These are phyloP conservation scores for Drosophila algonquin DNA, from an alignment of 2,888 invertebrate genomes.

Conservation along the genomic window DNA sequence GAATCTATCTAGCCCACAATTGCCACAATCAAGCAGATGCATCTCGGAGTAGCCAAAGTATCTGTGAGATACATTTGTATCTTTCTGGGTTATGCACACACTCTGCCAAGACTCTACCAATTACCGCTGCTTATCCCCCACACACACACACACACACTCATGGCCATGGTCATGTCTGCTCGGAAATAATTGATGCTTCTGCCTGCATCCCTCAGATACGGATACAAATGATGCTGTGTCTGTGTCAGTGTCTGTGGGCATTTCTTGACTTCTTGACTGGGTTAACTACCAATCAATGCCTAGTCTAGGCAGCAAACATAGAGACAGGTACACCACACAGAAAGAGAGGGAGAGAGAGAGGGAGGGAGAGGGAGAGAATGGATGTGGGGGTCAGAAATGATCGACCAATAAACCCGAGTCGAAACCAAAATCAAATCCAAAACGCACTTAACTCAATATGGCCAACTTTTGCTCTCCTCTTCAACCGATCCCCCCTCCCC, in stretches of 20 bases:
- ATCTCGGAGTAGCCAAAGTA: not conserved
- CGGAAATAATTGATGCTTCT: not conserved
- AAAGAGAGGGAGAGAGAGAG: constrained; percentile 10
- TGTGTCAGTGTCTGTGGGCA: not conserved
- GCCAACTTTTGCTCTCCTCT: constrained; percentile 24
- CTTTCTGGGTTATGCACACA: not conserved
- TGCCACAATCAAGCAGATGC: too few species aligned
- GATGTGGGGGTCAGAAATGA: not conserved
- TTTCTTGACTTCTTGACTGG: constrained; percentile 26
- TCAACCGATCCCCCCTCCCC: too few species aligned
- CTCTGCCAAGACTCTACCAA: not conserved
- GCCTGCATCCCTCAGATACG: not conserved
- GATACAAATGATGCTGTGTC: not conserved
- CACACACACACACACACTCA: not conserved
- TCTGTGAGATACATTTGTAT: not conserved
- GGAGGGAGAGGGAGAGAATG: not conserved
- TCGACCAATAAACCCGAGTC: constrained; percentile 1
- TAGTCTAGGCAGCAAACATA: not conserved
- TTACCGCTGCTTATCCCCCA: not conserved
- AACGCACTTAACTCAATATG: constrained; percentile 50
- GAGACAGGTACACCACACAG: not conserved
- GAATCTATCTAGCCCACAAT: too few species aligned
- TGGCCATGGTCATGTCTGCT: not conserved
- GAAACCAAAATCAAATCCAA: constrained; percentile 40
- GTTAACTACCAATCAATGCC: constrained; percentile 45